phyloP scores from a whole-genome alignment of 1,140 invertebrate genomes.

The Drosophila tropicalis region DNA sequence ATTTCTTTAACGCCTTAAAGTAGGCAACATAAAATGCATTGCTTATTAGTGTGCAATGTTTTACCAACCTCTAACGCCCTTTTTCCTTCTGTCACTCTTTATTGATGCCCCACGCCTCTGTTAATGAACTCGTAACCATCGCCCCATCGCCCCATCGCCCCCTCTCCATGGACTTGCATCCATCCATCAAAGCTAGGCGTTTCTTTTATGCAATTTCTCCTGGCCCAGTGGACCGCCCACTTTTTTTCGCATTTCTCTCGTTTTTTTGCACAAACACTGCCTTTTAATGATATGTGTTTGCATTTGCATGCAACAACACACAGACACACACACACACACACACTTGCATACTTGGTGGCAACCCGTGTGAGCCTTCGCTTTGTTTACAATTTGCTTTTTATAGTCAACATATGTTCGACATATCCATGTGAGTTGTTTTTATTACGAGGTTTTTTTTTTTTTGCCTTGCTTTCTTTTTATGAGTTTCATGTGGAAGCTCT shows the following conservation, averaged over 20 bases:
- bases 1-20: not conserved
- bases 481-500: constrained; percentile 21
- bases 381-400: constrained; percentile 74
- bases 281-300: constrained; percentile 66
- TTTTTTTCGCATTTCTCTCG: constrained; percentile 35
- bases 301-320: constrained; percentile 28
- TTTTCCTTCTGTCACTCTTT: not conserved
- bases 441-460: constrained; percentile 40
- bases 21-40: constrained; percentile 10
- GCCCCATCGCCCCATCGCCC: constrained; percentile 1
- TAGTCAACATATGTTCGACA: constrained; percentile 70
- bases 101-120: constrained; percentile 4
- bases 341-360: constrained; percentile 3
- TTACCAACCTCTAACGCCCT: not conserved
- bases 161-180: not conserved
- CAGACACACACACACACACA: constrained; percentile 9
- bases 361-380: constrained; percentile 34
- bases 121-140: constrained; percentile 22
- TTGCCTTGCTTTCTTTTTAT: constrained; percentile 42
- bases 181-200: constrained; percentile 15
- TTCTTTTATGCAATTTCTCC: constrained; percentile 29
- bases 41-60: not conserved
- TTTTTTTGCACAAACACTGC: constrained; percentile 28
- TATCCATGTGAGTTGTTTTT: constrained; percentile 51
- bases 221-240: constrained; percentile 34